Evolutionary conservation across 2,888 invertebrate genomes (phyloP).

Genomic region (Drosophila subsilvestris): DNA sequence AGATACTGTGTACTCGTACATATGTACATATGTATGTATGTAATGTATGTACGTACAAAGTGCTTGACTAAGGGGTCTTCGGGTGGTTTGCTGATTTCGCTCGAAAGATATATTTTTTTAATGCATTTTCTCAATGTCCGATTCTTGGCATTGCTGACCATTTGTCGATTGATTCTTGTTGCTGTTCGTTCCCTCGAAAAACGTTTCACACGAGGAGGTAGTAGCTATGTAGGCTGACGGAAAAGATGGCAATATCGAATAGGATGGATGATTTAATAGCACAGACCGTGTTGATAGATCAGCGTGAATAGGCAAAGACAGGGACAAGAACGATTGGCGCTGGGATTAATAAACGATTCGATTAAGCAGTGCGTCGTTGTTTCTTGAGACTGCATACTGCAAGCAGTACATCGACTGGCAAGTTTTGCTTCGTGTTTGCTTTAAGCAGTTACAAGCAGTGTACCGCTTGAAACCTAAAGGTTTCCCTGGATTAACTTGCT

Average conservation of each 20-base stretch:
- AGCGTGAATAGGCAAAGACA: conserved; percentile 7
- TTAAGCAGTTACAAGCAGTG: too few relatives aligned
- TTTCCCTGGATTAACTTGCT: too few relatives aligned
- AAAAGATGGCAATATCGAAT: conserved; percentile 8
- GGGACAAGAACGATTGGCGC: neutral
- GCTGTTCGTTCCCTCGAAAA: conserved; percentile 50
- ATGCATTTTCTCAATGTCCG: conserved; percentile 61
- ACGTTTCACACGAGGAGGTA: conserved; percentile 35
- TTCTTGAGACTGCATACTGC: too few relatives aligned
- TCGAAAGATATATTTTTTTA: conserved; percentile 58
- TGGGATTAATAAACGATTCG: too few relatives aligned
- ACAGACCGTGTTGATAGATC: conserved; percentile 29
- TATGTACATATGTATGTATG: too few relatives aligned
- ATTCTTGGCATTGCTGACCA: conserved; percentile 36
- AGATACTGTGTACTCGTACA: too few relatives aligned
- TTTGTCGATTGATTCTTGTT: conserved; percentile 71
- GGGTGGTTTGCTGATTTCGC: conserved; percentile 21
- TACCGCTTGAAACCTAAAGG: too few relatives aligned
- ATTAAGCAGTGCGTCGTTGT: too few relatives aligned
- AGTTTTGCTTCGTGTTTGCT: too few relatives aligned
- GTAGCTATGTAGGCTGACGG: conserved; percentile 30
- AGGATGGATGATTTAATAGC: neutral
- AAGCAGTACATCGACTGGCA: too few relatives aligned
- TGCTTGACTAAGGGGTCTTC: neutral
- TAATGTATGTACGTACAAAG: neutral